phyloP scores from a whole-genome alignment of 30 jellyfish, hydroid and myxozoan species.

The Catostylus mosaicus region DNA sequence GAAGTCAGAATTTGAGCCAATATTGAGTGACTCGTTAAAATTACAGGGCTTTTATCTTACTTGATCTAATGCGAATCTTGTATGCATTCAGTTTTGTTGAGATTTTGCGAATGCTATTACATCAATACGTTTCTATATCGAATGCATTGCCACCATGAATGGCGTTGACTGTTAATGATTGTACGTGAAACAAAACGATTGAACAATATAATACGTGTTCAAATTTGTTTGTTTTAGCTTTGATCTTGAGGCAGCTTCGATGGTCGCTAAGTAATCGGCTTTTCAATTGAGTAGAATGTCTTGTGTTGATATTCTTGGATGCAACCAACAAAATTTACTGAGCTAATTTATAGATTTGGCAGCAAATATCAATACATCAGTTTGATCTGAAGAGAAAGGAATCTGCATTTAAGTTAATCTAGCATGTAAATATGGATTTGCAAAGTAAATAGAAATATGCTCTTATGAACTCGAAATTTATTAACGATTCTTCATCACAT shows the following conservation, averaged over 20 bases:
- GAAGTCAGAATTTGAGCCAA: no score
- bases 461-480: background rate
- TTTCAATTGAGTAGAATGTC: background rate
- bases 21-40: no score
- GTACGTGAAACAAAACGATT: background rate
- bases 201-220: background rate
- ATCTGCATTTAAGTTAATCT: background rate
- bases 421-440: background rate
- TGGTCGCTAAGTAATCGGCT: background rate
- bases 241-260: background rate
- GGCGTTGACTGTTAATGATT: background rate
- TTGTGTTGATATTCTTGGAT: background rate
- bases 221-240: background rate
- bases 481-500: background rate
- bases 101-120: background rate
- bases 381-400: background rate
- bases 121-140: background rate
- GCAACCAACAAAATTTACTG: background rate
- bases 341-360: background rate
- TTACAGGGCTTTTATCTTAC: background rate
- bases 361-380: background rate
- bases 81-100: background rate
- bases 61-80: background rate
- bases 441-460: background rate
- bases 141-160: slow-evolving; percentile 2